phyloP scores from a whole-genome alignment of 2,797 vertebrate genomes.

The Poecilia velifera region DNA sequence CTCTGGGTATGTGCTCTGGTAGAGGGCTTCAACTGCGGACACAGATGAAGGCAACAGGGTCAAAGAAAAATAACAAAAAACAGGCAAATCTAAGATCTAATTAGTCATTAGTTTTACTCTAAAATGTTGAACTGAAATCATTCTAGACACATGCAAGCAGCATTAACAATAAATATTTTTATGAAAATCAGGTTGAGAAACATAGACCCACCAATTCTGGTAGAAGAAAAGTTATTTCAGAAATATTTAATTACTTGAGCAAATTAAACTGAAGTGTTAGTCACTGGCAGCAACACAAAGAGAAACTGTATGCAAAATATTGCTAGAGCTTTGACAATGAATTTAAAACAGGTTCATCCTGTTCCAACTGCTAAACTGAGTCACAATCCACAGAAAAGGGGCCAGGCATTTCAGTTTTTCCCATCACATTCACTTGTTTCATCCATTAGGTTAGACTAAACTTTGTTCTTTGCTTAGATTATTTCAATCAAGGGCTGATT shows the following conservation, averaged over 20 bases:
- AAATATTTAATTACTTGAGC: neutral
- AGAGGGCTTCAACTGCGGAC: conserved; percentile 76
- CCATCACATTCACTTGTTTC: neutral
- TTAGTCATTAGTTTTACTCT: neutral
- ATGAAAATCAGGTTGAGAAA: neutral
- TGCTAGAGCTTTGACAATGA: accelerated
- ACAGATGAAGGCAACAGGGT: conserved; percentile 67
- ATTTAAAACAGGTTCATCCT: conserved; percentile 6
- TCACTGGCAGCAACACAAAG: neutral
- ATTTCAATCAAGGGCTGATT: neutral
- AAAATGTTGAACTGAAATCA: neutral
- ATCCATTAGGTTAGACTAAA: neutral
- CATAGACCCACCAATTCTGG: neutral
- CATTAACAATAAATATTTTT: neutral
- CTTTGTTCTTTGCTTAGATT: neutral
- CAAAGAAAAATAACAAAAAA: neutral
- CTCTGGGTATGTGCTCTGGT: conserved; percentile 86
- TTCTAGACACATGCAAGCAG: neutral
- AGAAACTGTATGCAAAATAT: neutral
- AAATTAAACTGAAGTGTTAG: neutral
- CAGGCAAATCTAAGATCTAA: neutral
- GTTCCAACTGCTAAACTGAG: neutral
- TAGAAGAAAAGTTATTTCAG: neutral
- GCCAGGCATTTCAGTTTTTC: neutral
- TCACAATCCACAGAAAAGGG: neutral